Conservation (phyloP, 2,888 invertebrate genomes). For the Trachelus troglodyta region DNA sequence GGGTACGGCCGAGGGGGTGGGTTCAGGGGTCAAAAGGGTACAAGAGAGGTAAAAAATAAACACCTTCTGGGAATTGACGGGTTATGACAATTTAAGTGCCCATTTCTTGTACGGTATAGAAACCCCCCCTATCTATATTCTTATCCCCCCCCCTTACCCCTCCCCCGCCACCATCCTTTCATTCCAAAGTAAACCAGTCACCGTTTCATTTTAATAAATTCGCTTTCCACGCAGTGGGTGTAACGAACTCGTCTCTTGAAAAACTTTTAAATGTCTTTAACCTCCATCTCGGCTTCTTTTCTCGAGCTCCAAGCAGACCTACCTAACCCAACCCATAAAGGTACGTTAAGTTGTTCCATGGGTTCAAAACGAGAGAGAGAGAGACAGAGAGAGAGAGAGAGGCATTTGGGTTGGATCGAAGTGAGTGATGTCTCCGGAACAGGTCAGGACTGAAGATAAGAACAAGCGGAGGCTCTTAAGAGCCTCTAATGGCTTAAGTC, state of each 20-base stretch:
- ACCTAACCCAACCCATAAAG: too few species aligned
- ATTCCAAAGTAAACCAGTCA: not conserved
- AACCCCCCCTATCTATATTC: too few species aligned
- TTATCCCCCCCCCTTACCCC: too few species aligned
- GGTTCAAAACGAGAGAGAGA: not conserved
- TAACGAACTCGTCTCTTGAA: not conserved
- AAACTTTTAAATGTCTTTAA: not conserved
- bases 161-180: too few species aligned
- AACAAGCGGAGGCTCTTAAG: constrained; percentile 23
- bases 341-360: too few species aligned
- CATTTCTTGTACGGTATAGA: constrained; percentile 21
- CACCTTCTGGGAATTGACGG: constrained; percentile 30
- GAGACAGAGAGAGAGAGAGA: too few species aligned
- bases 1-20: not conserved
- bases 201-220: constrained; percentile 23
- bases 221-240: not conserved
- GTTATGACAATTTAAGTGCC: constrained; percentile 41
- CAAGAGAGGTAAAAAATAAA: constrained; percentile 21
- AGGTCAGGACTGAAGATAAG: constrained; percentile 9
- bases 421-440: constrained; percentile 9
- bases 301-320: not conserved
- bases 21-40: constrained; percentile 8
- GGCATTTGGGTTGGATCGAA: not conserved
- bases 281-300: not conserved
- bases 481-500: constrained; percentile 27